phyloP scores from a whole-genome alignment of 2,797 vertebrate species.

The Smutsia temminckii region DNA sequence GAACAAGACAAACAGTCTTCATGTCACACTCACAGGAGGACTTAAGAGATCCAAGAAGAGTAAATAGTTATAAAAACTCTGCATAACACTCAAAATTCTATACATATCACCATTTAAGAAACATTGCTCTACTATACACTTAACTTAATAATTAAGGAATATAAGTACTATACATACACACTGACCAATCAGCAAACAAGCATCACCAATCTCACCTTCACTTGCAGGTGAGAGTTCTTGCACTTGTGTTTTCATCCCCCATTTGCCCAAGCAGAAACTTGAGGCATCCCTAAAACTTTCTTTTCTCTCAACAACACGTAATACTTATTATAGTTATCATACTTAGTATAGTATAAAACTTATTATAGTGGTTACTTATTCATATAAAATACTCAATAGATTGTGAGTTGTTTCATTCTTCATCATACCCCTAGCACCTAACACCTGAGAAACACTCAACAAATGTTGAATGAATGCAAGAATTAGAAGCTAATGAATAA shows the following conservation, averaged over 20 bases:
- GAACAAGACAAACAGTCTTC: neutral
- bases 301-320: neutral
- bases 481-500: conserved; percentile 1
- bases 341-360: neutral
- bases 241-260: neutral
- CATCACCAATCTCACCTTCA: neutral
- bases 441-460: neutral
- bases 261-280: conserved; percentile 1
- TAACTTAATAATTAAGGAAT: neutral
- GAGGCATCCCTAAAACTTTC: neutral
- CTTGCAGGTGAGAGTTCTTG: neutral
- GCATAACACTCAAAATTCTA: conserved; percentile 8
- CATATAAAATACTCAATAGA: conserved; percentile 12
- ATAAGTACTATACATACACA: conserved; percentile 1
- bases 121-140: neutral
- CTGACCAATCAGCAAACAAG: neutral
- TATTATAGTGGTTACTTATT: neutral
- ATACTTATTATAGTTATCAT: neutral
- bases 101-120: conserved; percentile 9
- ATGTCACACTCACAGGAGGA: neutral
- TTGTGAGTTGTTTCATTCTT: neutral
- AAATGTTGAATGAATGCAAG: neutral
- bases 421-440: neutral
- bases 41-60: neutral
- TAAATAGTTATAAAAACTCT: neutral